Percentiles rank a stretch among this genome's conserved stretches.
Conservation (phyloP, 2,888 invertebrate species). For the Hydraecia micacea region DNA sequence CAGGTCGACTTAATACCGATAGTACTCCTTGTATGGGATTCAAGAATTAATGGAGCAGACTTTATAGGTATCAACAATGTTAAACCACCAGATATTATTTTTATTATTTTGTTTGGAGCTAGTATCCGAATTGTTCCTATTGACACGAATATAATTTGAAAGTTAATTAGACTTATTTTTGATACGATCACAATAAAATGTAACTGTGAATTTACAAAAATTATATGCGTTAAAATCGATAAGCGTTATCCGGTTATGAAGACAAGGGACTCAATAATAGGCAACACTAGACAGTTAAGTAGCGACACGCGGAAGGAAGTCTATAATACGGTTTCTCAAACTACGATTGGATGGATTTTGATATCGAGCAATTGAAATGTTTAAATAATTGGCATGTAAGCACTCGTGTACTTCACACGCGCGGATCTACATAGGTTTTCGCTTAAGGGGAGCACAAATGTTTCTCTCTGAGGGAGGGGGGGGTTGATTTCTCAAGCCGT, state of each 20-base stretch:
- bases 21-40: constrained; percentile 36
- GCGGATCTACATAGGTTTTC: not conserved
- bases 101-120: not conserved
- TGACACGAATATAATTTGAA: constrained; percentile 24
- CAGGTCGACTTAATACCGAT: constrained; percentile 67
- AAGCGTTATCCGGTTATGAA: constrained; percentile 37
- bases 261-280: constrained; percentile 54
- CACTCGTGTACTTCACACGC: not conserved
- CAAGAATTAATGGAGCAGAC: constrained; percentile 19
- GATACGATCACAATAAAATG: constrained; percentile 30
- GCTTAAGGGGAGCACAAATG: not conserved
- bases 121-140: not conserved
- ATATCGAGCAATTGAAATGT: constrained; percentile 62
- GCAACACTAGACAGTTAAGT: constrained; percentile 59
- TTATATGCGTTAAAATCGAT: constrained; percentile 23
- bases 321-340: constrained; percentile 71
- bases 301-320: constrained; percentile 71
- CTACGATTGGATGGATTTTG: constrained; percentile 65
- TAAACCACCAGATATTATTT: not conserved
- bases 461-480: not conserved
- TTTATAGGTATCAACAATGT: not conserved
- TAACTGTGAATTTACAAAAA: constrained; percentile 49
- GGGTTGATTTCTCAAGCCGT: no score
- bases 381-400: constrained; percentile 46
- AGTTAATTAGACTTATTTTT: constrained; percentile 23